These are phyloP conservation scores for Drosophila prosaltans DNA, from an alignment of 1,140 invertebrate species.

Conservation along the genomic window DNA sequence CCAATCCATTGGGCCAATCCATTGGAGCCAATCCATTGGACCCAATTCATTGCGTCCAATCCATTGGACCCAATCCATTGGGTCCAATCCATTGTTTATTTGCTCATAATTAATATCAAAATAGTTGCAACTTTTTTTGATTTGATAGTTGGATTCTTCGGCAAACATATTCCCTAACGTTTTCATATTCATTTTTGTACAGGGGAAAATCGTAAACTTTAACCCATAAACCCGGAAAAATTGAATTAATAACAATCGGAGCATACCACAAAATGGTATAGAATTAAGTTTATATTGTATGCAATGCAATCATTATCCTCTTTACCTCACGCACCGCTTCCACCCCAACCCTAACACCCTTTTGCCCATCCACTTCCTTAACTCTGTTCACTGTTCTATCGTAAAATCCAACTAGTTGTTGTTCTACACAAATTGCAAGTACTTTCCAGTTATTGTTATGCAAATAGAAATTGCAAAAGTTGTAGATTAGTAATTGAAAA, in stretches of 20 bases:
- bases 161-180: too few species aligned
- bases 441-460: conserved; percentile 48
- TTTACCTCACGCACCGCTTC: neutral
- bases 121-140: too few species aligned
- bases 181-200: too few species aligned
- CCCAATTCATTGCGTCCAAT: too few species aligned
- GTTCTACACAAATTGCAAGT: conserved; percentile 39
- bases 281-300: neutral
- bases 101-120: too few species aligned
- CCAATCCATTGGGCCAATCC: too few species aligned
- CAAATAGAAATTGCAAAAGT: conserved; percentile 26
- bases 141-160: too few species aligned
- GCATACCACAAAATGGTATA: conserved; percentile 1
- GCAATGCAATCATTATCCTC: neutral
- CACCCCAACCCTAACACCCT: neutral
- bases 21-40: too few species aligned
- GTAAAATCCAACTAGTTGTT: conserved; percentile 5
- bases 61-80: too few species aligned
- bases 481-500: conserved; percentile 21
- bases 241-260: conserved; percentile 1
- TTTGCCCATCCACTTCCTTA: too few species aligned
- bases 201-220: neutral
- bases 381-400: too few species aligned
- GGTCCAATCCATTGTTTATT: too few species aligned
- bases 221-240: neutral